Conservation (phyloP, 2,888 invertebrate genomes). For the Tenthredo notha region DNA sequence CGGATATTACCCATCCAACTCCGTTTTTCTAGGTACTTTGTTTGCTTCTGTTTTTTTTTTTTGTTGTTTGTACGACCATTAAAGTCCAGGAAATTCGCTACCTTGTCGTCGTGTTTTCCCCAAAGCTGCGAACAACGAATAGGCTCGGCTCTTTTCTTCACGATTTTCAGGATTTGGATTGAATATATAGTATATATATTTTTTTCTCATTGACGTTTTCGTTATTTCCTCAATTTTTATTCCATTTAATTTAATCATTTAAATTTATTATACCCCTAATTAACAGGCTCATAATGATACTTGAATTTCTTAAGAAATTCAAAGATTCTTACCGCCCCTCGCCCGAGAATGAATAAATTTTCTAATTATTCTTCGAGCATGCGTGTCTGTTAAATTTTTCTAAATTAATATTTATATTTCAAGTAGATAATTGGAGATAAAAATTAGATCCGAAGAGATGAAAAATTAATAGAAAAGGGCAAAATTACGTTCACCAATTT, state of each 20-base stretch:
- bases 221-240: neutral
- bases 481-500: neutral
- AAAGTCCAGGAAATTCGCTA: neutral
- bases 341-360: neutral
- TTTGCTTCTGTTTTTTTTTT: neutral
- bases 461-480: neutral
- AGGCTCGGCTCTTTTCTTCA: too few relatives aligned
- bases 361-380: neutral
- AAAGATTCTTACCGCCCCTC: neutral
- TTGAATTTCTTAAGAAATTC: neutral
- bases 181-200: neutral
- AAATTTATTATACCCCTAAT: neutral
- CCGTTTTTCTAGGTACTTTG: neutral
- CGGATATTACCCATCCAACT: conserved; percentile 7
- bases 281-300: neutral
- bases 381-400: neutral
- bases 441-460: neutral
- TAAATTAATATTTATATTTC: neutral
- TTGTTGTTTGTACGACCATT: neutral
- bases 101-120: neutral
- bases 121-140: neutral
- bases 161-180: neutral
- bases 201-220: neutral
- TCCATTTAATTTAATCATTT: neutral
- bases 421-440: neutral